Conservation (phyloP, 2,797 vertebrate species). For the Neopelma chrysocephalum region DNA sequence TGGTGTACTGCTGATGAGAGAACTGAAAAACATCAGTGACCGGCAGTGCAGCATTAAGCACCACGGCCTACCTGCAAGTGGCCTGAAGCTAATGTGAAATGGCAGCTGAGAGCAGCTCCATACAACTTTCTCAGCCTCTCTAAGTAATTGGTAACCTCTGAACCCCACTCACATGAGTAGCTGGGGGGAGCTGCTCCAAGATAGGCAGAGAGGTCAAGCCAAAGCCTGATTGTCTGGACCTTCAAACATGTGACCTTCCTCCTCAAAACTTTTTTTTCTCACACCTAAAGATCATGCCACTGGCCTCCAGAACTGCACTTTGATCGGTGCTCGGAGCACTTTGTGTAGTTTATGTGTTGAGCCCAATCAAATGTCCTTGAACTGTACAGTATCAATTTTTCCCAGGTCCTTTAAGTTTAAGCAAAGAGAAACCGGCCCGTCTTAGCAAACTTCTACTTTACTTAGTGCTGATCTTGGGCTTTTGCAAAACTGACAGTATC, state of each 20-base stretch:
- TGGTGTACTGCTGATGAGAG: background rate
- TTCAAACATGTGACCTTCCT: constrained; percentile 75
- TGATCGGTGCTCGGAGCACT: constrained; percentile 30
- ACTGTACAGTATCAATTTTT: constrained; percentile 52
- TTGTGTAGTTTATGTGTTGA: constrained; percentile 71
- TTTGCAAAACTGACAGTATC: constrained; percentile 44
- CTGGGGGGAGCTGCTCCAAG: constrained; percentile 65
- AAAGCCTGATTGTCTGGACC: constrained; percentile 77
- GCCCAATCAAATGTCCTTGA: constrained; percentile 51
- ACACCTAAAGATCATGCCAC: constrained; percentile 74
- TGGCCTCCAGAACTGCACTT: constrained; percentile 61
- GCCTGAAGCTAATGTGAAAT: constrained; percentile 82
- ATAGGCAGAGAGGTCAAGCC: constrained; percentile 79
- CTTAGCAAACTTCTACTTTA: constrained; percentile 26
- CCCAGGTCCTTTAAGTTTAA: constrained; percentile 27
- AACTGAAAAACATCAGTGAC: constrained; percentile 52
- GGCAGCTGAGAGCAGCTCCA: constrained; percentile 86
- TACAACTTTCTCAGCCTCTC: constrained; percentile 84
- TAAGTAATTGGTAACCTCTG: constrained; percentile 87
- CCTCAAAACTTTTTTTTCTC: constrained; percentile 74
- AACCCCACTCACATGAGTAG: constrained; percentile 79
- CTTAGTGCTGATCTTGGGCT: background rate
- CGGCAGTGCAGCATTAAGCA: constrained; percentile 63
- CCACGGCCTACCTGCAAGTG: constrained; percentile 75
- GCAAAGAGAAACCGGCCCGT: background rate